Base-by-base conservation (phyloP, 2,888 invertebrate genomes). In the Troilus luridus region DNA sequence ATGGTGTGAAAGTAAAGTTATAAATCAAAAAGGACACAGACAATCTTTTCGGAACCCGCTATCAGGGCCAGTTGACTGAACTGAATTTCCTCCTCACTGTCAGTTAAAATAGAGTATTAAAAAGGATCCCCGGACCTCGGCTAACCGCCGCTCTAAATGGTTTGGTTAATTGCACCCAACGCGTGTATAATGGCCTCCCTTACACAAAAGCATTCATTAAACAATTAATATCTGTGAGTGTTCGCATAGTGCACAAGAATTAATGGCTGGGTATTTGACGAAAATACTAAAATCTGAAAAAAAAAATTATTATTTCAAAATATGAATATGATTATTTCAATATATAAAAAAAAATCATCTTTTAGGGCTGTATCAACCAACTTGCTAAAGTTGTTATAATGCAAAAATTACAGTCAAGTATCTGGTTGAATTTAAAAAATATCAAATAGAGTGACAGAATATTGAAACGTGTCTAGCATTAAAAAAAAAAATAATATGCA, bases 151-250 rank as follows among this genome's bases (percentile, higher is more conserved):
- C 27, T 72, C 24, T 27, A 72, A 72, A 72, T 72, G 27, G 72
- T 27, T 12, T 27, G 72, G 72, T 72, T 72, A 72, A 72, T 72
- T 72, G 19, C 24, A 72, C 72, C 14, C 72, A 41, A 77, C 17
- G 27, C 72, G 41, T 77, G 72, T 77, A 19, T 77, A 77, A 77
- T 41, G 72, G 17, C 72, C 41, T 17, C 72, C 72, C 41, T 77
- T 77, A 77, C 72, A 41, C 72, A 77, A 77, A 77, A 41, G 72
- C 72, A 41, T 77, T 77, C 72, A 77, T 77, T 77, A 77, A 77
- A 77, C 72, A 77, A 17, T 77, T 77, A 77, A 77, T 77, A 27
- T 9, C 72, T 41, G 27, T 77, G 41, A 77, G 27, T 41, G 72
- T 77, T 77, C 41, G 0, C 17, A 27, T 77, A 17, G 17, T 0